These are phyloP conservation scores for Chrysomallon squamiferum DNA, from an alignment of 1,140 invertebrate genomes.

Conservation along the genomic window DNA sequence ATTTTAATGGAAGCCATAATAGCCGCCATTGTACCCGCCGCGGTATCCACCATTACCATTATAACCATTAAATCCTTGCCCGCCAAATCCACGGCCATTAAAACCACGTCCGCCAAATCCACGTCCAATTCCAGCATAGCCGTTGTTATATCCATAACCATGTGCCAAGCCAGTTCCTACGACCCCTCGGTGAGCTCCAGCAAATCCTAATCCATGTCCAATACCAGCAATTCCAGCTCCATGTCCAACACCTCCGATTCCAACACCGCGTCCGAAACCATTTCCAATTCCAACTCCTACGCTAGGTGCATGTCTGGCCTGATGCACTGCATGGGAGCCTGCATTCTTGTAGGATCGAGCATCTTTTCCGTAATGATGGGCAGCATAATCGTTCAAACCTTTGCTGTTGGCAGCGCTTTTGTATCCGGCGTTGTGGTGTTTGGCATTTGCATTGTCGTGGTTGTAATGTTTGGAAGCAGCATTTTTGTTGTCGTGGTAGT, in stretches of 20 bases:
- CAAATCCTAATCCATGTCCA: not conserved
- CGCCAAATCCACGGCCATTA: too few species aligned
- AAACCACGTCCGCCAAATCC: too few species aligned
- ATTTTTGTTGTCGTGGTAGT: not conserved
- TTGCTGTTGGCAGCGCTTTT: not conserved
- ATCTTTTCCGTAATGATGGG: not conserved
- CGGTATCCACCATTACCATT: too few species aligned
- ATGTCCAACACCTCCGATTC: not conserved
- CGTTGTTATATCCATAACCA: not conserved
- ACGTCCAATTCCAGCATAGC: not conserved
- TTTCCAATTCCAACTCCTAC: not conserved
- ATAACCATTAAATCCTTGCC: too few species aligned
- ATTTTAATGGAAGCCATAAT: too few species aligned
- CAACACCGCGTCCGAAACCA: not conserved
- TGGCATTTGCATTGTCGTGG: not conserved
- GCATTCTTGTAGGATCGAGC: not conserved
- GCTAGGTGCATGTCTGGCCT: not conserved
- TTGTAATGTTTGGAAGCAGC: constrained; percentile 5
- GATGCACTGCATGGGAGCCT: not conserved
- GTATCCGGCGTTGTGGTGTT: constrained; percentile 1
- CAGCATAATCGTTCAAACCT: not conserved
- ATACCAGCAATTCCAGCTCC: not conserved
- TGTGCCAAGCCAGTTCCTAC: not conserved
- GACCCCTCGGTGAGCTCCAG: not conserved
- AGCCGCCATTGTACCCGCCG: too few species aligned